Conservation (phyloP, 2,113 vertebrate species). For the Ailurus styani region DNA sequence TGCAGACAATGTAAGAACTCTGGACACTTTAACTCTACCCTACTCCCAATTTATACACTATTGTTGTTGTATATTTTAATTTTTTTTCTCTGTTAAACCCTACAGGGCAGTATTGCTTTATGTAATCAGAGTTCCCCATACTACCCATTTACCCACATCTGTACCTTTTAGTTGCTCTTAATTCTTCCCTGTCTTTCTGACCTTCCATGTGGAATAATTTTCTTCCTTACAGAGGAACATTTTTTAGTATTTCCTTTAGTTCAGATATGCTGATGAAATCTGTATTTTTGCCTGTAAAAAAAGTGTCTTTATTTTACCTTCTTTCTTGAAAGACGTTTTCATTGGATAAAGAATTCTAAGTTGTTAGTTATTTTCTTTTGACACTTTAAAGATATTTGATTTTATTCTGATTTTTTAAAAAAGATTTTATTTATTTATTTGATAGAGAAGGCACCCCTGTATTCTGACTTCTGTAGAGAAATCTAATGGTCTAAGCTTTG, state of each 20-base stretch:
- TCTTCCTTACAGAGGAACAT: neutral
- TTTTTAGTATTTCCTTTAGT: neutral
- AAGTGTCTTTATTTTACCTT: neutral
- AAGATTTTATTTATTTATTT: too few species aligned
- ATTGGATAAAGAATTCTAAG: neutral
- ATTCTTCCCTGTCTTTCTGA: neutral
- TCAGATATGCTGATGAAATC: neutral
- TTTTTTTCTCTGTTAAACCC: neutral
- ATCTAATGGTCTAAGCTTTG: neutral
- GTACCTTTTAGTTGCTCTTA: neutral
- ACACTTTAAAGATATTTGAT: neutral
- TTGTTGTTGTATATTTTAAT: neutral
- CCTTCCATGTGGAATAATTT: neutral
- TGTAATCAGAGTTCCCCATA: neutral
- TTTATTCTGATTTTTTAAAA: neutral
- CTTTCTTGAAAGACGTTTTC: neutral
- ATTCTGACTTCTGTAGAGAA: neutral
- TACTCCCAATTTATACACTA: neutral
- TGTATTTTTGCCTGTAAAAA: neutral
- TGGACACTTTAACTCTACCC: neutral
- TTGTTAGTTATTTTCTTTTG: neutral
- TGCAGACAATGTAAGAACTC: neutral
- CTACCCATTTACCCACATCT: neutral
- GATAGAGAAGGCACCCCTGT: too few species aligned
- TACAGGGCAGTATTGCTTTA: neutral